Evolutionary conservation across 2,888 invertebrate species (phyloP).

Genomic region (Agriopis leucophaearia): DNA sequence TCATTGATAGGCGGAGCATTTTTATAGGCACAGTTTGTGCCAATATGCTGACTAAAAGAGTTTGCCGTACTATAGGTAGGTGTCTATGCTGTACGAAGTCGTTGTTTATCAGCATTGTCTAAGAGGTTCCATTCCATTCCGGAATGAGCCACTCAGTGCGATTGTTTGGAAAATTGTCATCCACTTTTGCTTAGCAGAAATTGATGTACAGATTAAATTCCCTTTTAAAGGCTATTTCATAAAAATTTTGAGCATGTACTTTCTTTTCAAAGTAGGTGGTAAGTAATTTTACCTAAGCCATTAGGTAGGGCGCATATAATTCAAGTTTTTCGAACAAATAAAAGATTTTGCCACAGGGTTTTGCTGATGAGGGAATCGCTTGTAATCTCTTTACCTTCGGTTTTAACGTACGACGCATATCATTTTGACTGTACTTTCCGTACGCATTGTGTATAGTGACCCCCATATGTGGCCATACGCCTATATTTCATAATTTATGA

Average conservation of each 20-base stretch:
- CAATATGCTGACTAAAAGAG: background rate
- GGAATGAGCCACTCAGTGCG: constrained; percentile 45
- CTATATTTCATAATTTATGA: too few relatives aligned
- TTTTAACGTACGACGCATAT: too few relatives aligned
- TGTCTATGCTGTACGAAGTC: background rate
- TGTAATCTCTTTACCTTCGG: too few relatives aligned
- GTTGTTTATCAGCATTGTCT: constrained; percentile 28
- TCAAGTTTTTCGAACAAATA: too few relatives aligned
- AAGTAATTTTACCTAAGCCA: too few relatives aligned
- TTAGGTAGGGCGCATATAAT: too few relatives aligned
- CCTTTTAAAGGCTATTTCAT: background rate
- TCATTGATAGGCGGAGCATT: background rate
- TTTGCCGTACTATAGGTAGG: background rate
- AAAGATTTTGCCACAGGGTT: too few relatives aligned
- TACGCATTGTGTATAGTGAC: too few relatives aligned
- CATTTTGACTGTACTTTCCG: too few relatives aligned
- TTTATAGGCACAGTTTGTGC: background rate
- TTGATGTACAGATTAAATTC: constrained; percentile 6
- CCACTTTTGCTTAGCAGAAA: constrained; percentile 27
- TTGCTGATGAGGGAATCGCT: too few relatives aligned
- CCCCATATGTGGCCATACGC: too few relatives aligned
- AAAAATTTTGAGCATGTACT: too few relatives aligned
- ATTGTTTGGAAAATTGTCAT: constrained; percentile 49
- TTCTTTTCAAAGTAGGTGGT: constrained; percentile 7
- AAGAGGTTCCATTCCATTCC: constrained; percentile 41